Conservation (phyloP, 2,888 invertebrate genomes). For the Furcula furcula region DNA sequence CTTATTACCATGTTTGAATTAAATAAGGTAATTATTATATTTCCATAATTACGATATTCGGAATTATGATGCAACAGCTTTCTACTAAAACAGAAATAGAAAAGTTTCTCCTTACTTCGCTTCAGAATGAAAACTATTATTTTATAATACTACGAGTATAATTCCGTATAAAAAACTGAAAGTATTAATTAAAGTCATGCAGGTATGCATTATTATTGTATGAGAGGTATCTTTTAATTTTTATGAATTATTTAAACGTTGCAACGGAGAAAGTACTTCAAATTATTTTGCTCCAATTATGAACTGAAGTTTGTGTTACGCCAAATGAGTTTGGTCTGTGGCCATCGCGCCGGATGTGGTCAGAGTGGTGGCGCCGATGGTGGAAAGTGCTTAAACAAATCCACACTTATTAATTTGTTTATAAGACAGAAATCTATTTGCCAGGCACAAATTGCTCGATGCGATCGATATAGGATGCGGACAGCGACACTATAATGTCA, state of each 20-base stretch:
- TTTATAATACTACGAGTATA: slow-evolving; percentile 36
- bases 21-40: too few relatives aligned
- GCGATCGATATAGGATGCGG: slow-evolving; percentile 5
- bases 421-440: slow-evolving; percentile 10
- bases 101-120: slow-evolving; percentile 21
- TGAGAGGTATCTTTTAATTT: slow-evolving; percentile 45
- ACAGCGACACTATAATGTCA: slow-evolving; percentile 21
- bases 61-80: slow-evolving; percentile 4
- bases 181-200: slow-evolving; percentile 54
- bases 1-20: too few relatives aligned
- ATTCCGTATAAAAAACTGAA: slow-evolving; percentile 54
- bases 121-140: slow-evolving; percentile 36
- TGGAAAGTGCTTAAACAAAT: slow-evolving; percentile 1
- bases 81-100: slow-evolving; percentile 11
- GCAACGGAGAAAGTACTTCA: slow-evolving; percentile 65
- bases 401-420: slow-evolving; percentile 10
- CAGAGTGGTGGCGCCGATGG: slow-evolving; percentile 16
- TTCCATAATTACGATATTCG: too few relatives aligned
- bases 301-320: slow-evolving; percentile 55
- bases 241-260: slow-evolving; percentile 58
- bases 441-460: slow-evolving; percentile 6
- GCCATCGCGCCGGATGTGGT: slow-evolving; percentile 31
- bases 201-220: slow-evolving; percentile 31
- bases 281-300: slow-evolving; percentile 75
- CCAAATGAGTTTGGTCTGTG: slow-evolving; percentile 41